Evolutionary conservation across 2,888 invertebrate genomes (phyloP), one percentile per base, ranked within the genome.

Genomic region (Pyrocoelia pectoralis): DNA sequence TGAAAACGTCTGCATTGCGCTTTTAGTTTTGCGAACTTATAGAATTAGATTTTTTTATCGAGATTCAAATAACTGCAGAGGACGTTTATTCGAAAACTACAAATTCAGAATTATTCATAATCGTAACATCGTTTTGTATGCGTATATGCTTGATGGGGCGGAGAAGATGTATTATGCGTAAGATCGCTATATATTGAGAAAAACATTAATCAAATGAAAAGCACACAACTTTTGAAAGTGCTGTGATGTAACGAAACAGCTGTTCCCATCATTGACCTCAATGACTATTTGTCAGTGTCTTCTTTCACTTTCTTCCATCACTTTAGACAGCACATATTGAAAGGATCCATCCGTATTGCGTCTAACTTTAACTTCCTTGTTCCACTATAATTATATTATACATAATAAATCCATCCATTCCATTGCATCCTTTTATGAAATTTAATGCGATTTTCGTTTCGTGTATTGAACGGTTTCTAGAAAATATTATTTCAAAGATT

Each of bases 141-240:
- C 57, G 53, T 65, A 53, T 61, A 19, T 61, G 60, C 49, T 56
- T 60, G 60, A 65, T 64, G 54, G 55, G 54, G 58, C 63, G 43
- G n/a, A 19, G 58, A 64, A 58, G 63, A 64, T 64, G 58, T 64
- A 64, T 64, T 64, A 55, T 64, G 53, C 53, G 58, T 29, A 43
- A 43, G 58, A 29, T 54, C 59, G 46, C 50, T 55, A 56, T 48
- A 54, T 63, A 55, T 65, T 56, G 61, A 49, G 67, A 64, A 68
- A 68, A 67, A 64, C 70, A 70, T 70, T 70, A 70, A 70, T 70
- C 70, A 70, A 67, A 68, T 54, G 61, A 57, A 63, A 63, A 33
- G 33, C 58, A 63, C 50, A 63, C 57, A 63, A 58, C 52, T 63
- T 58, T 48, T 58, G 54, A 57, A 56, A 63, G 61, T 56, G 56